Evolutionary conservation across 2,797 vertebrate genomes (phyloP).

Genomic region (Pitangus sulphuratus): DNA sequence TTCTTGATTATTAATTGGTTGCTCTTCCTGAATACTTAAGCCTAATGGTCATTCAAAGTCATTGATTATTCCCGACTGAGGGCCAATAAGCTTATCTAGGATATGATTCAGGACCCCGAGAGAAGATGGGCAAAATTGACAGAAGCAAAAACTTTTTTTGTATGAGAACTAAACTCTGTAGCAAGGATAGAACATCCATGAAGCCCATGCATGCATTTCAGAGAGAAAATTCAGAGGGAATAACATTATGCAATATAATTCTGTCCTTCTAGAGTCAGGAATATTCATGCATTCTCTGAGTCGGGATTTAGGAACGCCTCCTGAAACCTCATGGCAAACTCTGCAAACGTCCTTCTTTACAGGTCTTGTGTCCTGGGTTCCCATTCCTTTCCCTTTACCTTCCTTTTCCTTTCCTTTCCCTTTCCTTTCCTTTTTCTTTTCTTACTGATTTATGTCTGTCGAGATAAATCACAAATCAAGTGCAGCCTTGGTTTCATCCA

Average conservation of each 20-base stretch:
- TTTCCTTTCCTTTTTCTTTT: not conserved
- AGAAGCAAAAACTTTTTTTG: not conserved
- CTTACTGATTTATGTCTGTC: not conserved
- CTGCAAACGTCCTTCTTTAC: not conserved
- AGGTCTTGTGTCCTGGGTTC: not conserved
- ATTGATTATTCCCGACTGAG: not conserved
- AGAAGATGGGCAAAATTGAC: not conserved
- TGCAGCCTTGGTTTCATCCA: not conserved
- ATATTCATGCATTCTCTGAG: not conserved
- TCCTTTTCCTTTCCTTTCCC: not conserved
- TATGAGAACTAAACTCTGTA: not conserved
- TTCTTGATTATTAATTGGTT: not conserved
- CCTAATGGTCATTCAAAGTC: not conserved
- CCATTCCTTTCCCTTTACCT: accelerated
- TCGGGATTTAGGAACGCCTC: not conserved
- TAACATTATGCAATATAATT: not conserved
- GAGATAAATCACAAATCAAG: not conserved
- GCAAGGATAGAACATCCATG: not conserved
- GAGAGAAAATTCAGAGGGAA: not conserved
- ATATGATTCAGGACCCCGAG: not conserved
- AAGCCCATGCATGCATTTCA: not conserved
- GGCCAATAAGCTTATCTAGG: not conserved
- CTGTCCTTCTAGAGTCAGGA: not conserved
- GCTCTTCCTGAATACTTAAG: not conserved
- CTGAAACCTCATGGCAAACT: not conserved